phyloP scores from a whole-genome alignment of 2,888 invertebrate species.

The Theristus sp. region DNA sequence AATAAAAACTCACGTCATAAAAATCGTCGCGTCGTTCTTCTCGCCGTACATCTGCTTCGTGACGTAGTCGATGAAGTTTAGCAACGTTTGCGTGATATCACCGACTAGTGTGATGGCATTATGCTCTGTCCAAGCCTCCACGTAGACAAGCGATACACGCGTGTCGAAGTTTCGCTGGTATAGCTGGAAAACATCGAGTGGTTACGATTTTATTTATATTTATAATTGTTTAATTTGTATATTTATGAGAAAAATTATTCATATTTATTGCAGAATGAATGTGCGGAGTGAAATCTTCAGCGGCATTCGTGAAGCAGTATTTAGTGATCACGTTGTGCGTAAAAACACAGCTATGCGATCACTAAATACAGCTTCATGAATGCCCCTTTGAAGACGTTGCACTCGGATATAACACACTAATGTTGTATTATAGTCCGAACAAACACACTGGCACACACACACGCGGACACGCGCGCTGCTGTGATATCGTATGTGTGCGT shows the following conservation, averaged over 20 bases:
- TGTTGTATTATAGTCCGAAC: too few species aligned
- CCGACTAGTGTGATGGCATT: conserved; percentile 60
- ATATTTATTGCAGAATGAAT: not conserved
- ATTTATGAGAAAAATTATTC: not conserved
- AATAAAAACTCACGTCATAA: conserved; percentile 57
- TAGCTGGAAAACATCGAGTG: conserved; percentile 58
- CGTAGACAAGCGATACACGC: conserved; percentile 78
- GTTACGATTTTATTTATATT: too few species aligned
- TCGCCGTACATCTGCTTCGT: conserved; percentile 63
- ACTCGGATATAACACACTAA: too few species aligned
- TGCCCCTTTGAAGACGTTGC: too few species aligned
- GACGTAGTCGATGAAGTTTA: conserved; percentile 69
- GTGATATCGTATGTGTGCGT: too few species aligned
- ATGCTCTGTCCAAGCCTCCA: conserved; percentile 84
- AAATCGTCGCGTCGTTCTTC: conserved; percentile 72
- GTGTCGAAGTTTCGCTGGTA: conserved; percentile 71
- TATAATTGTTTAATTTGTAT: not conserved
- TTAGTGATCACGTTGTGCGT: too few species aligned
- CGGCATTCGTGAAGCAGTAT: too few species aligned
- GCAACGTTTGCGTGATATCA: conserved; percentile 69
- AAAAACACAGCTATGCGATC: too few species aligned
- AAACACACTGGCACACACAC: too few species aligned
- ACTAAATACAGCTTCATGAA: too few species aligned
- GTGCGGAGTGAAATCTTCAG: not conserved
- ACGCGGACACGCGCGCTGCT: too few species aligned